These are phyloP conservation scores for Orthosia incerta DNA, from an alignment of 2,888 invertebrate species.

Conservation along the genomic window DNA sequence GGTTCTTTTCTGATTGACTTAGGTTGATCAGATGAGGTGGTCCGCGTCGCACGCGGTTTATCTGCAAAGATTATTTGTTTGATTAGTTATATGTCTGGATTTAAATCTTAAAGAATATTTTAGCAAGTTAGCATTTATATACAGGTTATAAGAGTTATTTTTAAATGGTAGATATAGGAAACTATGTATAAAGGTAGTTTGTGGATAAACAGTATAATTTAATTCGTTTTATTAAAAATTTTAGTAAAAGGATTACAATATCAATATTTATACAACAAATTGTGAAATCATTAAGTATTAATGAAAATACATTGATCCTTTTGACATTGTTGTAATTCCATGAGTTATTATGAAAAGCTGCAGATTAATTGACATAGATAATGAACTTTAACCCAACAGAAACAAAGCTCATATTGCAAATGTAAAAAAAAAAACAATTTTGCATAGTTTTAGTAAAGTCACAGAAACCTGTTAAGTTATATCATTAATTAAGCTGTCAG, in stretches of 20 bases:
- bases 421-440: background rate
- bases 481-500: slow-evolving; percentile 49
- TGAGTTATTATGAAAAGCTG: slow-evolving; percentile 35
- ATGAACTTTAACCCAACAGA: slow-evolving; percentile 6
- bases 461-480: slow-evolving; percentile 34
- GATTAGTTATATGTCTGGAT: slow-evolving; percentile 11
- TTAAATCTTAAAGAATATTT: background rate
- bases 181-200: background rate
- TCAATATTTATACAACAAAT: background rate
- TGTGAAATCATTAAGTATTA: background rate
- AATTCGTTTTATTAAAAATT: slow-evolving; percentile 9
- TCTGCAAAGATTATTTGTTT: slow-evolving; percentile 77
- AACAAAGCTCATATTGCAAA: slow-evolving; percentile 14
- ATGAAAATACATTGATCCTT: slow-evolving; percentile 11
- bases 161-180: background rate
- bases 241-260: background rate
- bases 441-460: slow-evolving; percentile 34
- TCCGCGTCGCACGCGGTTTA: slow-evolving; percentile 87
- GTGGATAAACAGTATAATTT: background rate
- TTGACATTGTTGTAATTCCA: slow-evolving; percentile 3
- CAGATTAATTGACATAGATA: background rate
- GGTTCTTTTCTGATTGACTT: slow-evolving; percentile 87
- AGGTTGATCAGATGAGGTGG: slow-evolving; percentile 79
- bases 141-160: slow-evolving; percentile 4
- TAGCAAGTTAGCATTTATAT: slow-evolving; percentile 39